A percentile compares a stretch with the other conserved stretches of the same genome.
phyloP scores from a whole-genome alignment of 2,888 invertebrate genomes.

The Catocala nupta region DNA sequence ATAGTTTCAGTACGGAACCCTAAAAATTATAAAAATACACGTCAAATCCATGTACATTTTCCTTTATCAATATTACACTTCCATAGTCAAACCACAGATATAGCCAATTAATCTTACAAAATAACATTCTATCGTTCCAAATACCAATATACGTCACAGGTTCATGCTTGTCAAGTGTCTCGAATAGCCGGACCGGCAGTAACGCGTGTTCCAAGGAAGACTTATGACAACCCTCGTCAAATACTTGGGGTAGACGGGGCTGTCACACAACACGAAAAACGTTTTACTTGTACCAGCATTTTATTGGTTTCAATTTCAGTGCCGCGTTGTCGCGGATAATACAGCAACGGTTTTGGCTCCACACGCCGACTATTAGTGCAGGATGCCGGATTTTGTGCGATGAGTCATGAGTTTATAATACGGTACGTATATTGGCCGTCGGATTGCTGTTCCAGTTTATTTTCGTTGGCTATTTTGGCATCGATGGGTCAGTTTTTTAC shows the following conservation, averaged over 20 bases:
- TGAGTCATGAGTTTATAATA: constrained; percentile 64
- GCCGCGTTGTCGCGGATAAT: constrained; percentile 74
- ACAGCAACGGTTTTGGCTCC: constrained; percentile 59
- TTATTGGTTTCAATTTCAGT: constrained; percentile 85
- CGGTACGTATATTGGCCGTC: constrained; percentile 40
- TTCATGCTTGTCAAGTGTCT: constrained; percentile 54
- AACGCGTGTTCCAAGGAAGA: constrained; percentile 68
- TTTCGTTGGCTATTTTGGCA: constrained; percentile 14
- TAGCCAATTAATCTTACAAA: constrained; percentile 32
- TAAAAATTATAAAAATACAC: no score
- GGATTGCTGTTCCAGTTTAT: constrained; percentile 29
- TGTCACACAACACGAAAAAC: constrained; percentile 79
- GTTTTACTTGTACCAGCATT: constrained; percentile 80
- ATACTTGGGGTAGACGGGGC: constrained; percentile 47
- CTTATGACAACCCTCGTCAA: constrained; percentile 86
- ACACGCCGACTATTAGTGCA: constrained; percentile 58
- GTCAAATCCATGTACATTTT: no score
- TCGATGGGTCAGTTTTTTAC: background rate
- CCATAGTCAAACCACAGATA: constrained; percentile 28
- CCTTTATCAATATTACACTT: background rate
- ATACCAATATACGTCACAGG: constrained; percentile 56
- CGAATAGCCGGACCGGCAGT: constrained; percentile 41
- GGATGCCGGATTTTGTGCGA: constrained; percentile 60
- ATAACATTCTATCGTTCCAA: constrained; percentile 29
- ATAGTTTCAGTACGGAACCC: no score